A percentile compares a stretch with the other conserved stretches of the same genome.
Evolutionary conservation across 2,888 invertebrate genomes (phyloP).

Genomic region (Catocala sponsa): DNA sequence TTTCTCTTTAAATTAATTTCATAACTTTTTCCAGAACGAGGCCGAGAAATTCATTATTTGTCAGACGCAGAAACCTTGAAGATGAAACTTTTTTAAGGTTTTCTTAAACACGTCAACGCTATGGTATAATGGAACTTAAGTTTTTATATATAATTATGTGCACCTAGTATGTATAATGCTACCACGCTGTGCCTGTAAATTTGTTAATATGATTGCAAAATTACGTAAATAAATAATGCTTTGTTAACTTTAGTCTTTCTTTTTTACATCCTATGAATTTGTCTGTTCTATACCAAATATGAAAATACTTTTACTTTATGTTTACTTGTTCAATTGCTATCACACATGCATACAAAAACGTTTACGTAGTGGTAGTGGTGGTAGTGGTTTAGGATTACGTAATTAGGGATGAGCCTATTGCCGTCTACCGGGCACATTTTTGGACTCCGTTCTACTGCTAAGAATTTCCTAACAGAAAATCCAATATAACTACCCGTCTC

Average conservation of each 20-base stretch:
- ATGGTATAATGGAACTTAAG: conserved; percentile 26
- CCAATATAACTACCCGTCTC: too few relatives aligned
- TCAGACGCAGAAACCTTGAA: conserved; percentile 78
- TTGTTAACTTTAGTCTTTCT: not conserved
- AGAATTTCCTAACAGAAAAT: too few relatives aligned
- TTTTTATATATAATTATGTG: conserved; percentile 11
- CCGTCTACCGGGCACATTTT: too few relatives aligned
- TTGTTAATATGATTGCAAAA: conserved; percentile 10
- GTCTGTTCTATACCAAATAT: too few relatives aligned
- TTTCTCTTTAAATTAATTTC: conserved; percentile 16
- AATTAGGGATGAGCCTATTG: too few relatives aligned
- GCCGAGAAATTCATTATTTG: conserved; percentile 81
- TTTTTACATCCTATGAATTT: too few relatives aligned
- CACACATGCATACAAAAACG: too few relatives aligned
- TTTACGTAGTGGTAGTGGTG: too few relatives aligned
- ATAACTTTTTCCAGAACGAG: conserved; percentile 73
- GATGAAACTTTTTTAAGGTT: conserved; percentile 24
- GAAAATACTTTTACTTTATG: too few relatives aligned
- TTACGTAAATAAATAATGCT: not conserved
- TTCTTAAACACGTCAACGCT: conserved; percentile 20
- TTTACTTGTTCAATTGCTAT: too few relatives aligned
- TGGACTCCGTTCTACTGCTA: too few relatives aligned
- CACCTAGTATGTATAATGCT: not conserved
- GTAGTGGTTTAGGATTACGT: too few relatives aligned
- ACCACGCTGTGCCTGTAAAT: conserved; percentile 18